These are phyloP conservation scores for Brachionichthys hirsutus DNA, from an alignment of 2,113 vertebrate genomes.

Conservation along the genomic window DNA sequence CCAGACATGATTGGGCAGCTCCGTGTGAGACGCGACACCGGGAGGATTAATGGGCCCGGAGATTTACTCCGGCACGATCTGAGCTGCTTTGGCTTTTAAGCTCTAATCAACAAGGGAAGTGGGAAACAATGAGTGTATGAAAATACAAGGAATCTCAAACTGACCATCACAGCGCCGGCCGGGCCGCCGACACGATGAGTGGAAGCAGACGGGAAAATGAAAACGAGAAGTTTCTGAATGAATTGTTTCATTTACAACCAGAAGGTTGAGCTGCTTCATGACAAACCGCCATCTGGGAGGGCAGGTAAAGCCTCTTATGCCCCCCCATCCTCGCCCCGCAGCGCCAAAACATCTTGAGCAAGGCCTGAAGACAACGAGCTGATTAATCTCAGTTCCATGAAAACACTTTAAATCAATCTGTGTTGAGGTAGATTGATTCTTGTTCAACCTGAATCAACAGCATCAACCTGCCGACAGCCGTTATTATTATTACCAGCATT, in stretches of 20 bases:
- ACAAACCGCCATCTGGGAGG: constrained; percentile 67
- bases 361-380: constrained; percentile 64
- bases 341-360: constrained; percentile 71
- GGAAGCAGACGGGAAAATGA: too few species aligned
- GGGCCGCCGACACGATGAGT: constrained; percentile 3
- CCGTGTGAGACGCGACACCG: constrained; percentile 66
- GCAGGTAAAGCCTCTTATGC: constrained; percentile 81
- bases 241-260: constrained; percentile 28
- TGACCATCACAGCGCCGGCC: constrained; percentile 73
- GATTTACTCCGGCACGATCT: constrained; percentile 81
- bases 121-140: constrained; percentile 76
- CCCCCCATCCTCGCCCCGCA: constrained; percentile 35
- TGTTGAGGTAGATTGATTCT: constrained; percentile 34
- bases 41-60: constrained; percentile 79
- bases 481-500: too few species aligned
- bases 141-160: constrained; percentile 78
- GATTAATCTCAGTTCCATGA: constrained; percentile 78
- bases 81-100: constrained; percentile 82
- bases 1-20: constrained; percentile 71
- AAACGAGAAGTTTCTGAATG: constrained; percentile 42
- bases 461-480: too few species aligned
- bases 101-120: constrained; percentile 79
- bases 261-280: too few species aligned
- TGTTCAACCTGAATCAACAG: too few species aligned
- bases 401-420: constrained; percentile 76